Percentiles rank a stretch among this genome's conserved stretches.
phyloP scores from a whole-genome alignment of 92 coral and sea anemone species.

The Isaurus tuberculatus region DNA sequence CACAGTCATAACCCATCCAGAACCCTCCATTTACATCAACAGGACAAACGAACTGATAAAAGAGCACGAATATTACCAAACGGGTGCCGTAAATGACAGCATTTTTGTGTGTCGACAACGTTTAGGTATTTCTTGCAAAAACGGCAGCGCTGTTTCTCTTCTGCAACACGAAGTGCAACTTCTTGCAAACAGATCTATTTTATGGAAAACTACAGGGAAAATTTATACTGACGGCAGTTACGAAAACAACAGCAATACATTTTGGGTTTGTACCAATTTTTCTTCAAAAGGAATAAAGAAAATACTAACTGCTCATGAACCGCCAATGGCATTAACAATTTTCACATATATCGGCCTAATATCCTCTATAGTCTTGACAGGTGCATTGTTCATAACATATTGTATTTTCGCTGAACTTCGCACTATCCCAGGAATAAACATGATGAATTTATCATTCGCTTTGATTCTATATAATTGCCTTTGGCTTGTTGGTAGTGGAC shows the following conservation, averaged over 20 bases:
- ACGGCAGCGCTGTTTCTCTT: conserved; percentile 37
- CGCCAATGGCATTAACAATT: background rate
- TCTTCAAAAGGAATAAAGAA: conserved; percentile 11
- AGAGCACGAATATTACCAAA: conserved; percentile 30
- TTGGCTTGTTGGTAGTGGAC: conserved; percentile 64
- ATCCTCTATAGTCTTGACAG: conserved; percentile 44
- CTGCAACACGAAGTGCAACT: conserved; percentile 28
- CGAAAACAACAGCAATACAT: conserved; percentile 45
- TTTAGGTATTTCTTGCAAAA: conserved; percentile 35
- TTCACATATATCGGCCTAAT: conserved; percentile 53
- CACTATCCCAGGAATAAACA: conserved; percentile 69
- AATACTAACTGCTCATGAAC: background rate
- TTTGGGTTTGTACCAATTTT: conserved; percentile 68
- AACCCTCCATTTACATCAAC: conserved; percentile 13
- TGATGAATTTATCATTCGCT: conserved; percentile 54
- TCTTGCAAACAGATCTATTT: conserved; percentile 46
- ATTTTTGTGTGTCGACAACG: conserved; percentile 55
- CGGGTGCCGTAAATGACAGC: background rate
- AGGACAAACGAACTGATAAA: conserved; percentile 38
- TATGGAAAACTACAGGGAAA: conserved; percentile 39
- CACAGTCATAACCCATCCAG: conserved; percentile 15
- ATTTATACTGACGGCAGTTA: conserved; percentile 38
- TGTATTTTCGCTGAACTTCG: conserved; percentile 64
- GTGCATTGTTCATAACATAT: conserved; percentile 59
- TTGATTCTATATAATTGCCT: conserved; percentile 46